Conservation (phyloP, 2,888 invertebrate genomes). For the Diarsia dahlii region DNA sequence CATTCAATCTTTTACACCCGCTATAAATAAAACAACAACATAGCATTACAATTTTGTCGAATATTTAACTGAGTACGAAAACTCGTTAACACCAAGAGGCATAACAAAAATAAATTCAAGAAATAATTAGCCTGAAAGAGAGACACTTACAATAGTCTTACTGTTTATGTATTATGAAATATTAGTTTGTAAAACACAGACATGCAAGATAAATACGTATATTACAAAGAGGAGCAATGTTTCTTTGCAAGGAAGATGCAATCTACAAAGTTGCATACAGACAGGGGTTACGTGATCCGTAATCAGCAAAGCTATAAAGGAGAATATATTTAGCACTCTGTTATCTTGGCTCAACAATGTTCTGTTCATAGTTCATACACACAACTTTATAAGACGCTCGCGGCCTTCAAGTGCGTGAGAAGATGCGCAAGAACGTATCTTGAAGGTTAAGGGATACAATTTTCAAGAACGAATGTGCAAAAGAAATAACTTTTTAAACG, state of each 20-base stretch:
- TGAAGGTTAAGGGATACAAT: not conserved
- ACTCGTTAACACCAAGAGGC: too few relatives aligned
- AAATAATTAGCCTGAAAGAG: not conserved
- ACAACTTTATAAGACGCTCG: slow-evolving; percentile 20
- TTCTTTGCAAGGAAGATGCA: slow-evolving; percentile 1
- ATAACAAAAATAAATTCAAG: not conserved
- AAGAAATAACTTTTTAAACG: not conserved
- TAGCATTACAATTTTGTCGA: not conserved
- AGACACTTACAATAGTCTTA: not conserved
- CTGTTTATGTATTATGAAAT: not conserved
- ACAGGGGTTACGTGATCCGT: slow-evolving; percentile 31
- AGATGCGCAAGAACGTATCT: not conserved
- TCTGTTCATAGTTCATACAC: slow-evolving; percentile 38
- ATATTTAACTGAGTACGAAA: not conserved
- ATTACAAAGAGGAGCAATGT: not conserved
- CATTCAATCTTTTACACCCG: not conserved
- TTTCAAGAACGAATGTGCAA: not conserved
- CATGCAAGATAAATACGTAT: not conserved
- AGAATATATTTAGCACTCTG: slow-evolving; percentile 42
- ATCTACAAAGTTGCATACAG: slow-evolving; percentile 40
- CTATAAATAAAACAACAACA: not conserved
- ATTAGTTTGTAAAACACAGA: not conserved
- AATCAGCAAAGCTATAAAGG: slow-evolving; percentile 47
- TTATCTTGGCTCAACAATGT: slow-evolving; percentile 54
- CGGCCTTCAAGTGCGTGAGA: slow-evolving; percentile 25